phyloP scores from a whole-genome alignment of 2,797 vertebrate genomes.

The Philypnodon macrostomus region DNA sequence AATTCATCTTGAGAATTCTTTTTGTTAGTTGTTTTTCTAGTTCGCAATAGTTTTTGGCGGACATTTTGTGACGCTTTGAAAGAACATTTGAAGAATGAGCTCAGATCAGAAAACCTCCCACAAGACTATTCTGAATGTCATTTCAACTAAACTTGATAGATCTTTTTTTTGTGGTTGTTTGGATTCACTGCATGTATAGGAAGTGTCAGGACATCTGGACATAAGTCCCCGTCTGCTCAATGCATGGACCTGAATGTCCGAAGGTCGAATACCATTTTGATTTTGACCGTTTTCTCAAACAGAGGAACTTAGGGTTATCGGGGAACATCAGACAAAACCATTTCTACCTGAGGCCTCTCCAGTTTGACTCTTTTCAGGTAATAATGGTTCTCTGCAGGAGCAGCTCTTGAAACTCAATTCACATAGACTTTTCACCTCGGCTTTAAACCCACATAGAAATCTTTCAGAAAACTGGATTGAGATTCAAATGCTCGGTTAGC shows the following conservation, averaged over 20 bases:
- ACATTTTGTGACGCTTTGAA: too few relatives aligned
- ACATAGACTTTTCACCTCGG: neutral
- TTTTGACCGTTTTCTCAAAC: neutral
- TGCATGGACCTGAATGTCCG: neutral
- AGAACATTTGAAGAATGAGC: too few relatives aligned
- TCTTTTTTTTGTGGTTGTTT: too few relatives aligned
- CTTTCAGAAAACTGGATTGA: conserved; percentile 2
- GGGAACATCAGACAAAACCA: neutral
- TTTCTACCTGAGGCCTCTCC: neutral
- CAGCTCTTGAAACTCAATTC: conserved; percentile 11
- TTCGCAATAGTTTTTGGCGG: too few relatives aligned
- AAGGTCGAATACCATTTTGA: conserved; percentile 1
- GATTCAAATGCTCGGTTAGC: neutral
- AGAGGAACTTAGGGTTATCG: neutral
- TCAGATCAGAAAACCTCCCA: too few relatives aligned
- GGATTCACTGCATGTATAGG: neutral
- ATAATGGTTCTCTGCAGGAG: too few relatives aligned
- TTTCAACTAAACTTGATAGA: too few relatives aligned
- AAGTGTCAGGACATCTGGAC: neutral
- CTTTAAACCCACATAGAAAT: conserved; percentile 3
- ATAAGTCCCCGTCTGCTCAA: neutral
- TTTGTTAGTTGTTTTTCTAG: too few relatives aligned
- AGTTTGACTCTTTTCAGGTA: too few relatives aligned
- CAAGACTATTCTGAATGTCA: too few relatives aligned
- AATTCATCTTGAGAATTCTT: too few relatives aligned